Conservation (phyloP, 2,797 vertebrate genomes). For the Lateolabrax maculatus region DNA sequence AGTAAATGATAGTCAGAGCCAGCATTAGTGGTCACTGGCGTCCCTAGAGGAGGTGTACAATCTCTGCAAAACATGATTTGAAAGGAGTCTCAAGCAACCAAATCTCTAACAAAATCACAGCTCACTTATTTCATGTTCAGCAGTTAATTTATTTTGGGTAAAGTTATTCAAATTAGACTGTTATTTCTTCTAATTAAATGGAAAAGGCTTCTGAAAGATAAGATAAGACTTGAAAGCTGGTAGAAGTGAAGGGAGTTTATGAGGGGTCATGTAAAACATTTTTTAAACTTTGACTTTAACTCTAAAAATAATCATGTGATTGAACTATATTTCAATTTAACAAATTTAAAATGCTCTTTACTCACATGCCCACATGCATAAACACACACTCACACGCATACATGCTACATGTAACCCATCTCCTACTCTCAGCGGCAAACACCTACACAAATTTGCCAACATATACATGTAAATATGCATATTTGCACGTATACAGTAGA, state of each 20-base stretch:
- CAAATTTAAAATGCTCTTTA: not conserved
- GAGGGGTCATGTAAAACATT: not conserved
- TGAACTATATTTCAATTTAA: too few species aligned
- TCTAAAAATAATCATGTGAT: not conserved
- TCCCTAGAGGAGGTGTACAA: slow-evolving; percentile 16
- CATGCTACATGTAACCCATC: not conserved
- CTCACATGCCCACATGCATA: not conserved
- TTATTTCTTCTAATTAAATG: not conserved
- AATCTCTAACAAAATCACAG: slow-evolving; percentile 2
- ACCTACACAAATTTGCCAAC: not conserved
- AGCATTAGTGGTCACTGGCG: not conserved
- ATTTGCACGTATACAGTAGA: not conserved
- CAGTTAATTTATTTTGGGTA: not conserved
- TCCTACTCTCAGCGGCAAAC: slow-evolving; percentile 2
- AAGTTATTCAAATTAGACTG: slow-evolving; percentile 5
- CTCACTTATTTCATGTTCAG: slow-evolving; percentile 18
- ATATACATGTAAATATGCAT: slow-evolving; percentile 1
- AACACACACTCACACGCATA: not conserved
- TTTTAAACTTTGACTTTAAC: not conserved
- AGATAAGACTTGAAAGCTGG: not conserved
- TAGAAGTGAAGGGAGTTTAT: not conserved
- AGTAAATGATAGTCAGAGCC: not conserved
- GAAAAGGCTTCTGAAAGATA: slow-evolving; percentile 5
- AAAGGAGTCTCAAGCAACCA: slow-evolving; percentile 1
- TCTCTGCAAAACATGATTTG: slow-evolving; percentile 7